Evolutionary conservation across 2,113 vertebrate species (phyloP).

Genomic region (Helogale parvula): DNA sequence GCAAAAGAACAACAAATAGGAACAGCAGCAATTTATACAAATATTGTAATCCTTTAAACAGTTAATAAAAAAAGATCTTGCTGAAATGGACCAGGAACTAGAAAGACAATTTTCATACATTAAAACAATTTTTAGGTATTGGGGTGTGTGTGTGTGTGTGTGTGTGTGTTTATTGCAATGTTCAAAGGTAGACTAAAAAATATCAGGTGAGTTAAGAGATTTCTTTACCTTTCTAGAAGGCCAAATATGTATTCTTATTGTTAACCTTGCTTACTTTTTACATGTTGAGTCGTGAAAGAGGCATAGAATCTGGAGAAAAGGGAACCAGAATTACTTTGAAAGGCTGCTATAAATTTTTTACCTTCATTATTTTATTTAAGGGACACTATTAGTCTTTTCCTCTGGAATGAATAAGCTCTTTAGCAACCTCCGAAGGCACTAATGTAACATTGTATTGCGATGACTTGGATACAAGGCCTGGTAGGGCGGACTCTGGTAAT

Average conservation of each 20-base stretch:
- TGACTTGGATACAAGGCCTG: not conserved
- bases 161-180: not conserved
- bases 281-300: not conserved
- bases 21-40: not conserved
- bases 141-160: not conserved
- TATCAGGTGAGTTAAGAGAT: not conserved
- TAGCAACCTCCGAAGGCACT: not conserved
- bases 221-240: not conserved
- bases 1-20: not conserved
- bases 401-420: not conserved
- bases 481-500: not conserved
- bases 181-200: constrained; percentile 49
- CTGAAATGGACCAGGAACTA: constrained; percentile 26
- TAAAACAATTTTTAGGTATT: not conserved
- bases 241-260: constrained; percentile 11
- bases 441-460: not conserved
- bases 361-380: constrained; percentile 2
- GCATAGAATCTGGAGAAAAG: not conserved
- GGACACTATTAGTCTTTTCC: not conserved
- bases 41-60: not conserved
- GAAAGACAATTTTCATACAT: constrained; percentile 42
- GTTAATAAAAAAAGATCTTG: constrained; percentile 24
- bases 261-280: constrained; percentile 14
- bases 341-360: not conserved
- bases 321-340: not conserved